phyloP scores from a whole-genome alignment of 2,888 invertebrate genomes.

The Drosophila flavopinicola region DNA sequence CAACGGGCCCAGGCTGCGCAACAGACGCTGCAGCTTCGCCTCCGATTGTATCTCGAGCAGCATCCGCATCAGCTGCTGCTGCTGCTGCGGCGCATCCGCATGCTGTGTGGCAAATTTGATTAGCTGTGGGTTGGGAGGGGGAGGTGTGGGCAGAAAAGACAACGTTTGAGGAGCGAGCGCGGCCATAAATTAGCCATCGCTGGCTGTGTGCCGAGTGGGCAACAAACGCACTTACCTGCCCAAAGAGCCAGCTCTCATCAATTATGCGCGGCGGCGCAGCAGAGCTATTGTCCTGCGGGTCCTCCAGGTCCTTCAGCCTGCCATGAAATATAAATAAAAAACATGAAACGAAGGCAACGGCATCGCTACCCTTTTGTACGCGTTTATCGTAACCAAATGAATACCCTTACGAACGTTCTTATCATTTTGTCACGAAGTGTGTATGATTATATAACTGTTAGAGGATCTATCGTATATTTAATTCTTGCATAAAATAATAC shows the following conservation, averaged over 20 bases:
- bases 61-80: conserved; percentile 79
- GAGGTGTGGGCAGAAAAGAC: conserved; percentile 1
- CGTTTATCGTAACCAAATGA: too few species aligned
- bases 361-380: too few species aligned
- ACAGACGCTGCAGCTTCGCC: conserved; percentile 84
- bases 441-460: too few species aligned
- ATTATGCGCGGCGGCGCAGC: conserved; percentile 77
- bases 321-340: conserved; percentile 55
- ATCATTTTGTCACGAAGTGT: too few species aligned
- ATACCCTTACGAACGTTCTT: too few species aligned
- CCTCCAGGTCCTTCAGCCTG: conserved; percentile 68
- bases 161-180: neutral
- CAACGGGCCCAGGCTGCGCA: conserved; percentile 73
- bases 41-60: conserved; percentile 84
- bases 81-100: conserved; percentile 74
- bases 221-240: conserved; percentile 78
- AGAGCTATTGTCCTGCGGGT: conserved; percentile 53
- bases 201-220: conserved; percentile 30
- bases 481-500: too few species aligned
- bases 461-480: too few species aligned
- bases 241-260: conserved; percentile 84
- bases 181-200: conserved; percentile 51
- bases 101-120: conserved; percentile 82
- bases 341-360: conserved; percentile 11
- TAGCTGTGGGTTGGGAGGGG: conserved; percentile 67